A percentile compares a stretch with the other conserved stretches of the same genome.
Evolutionary conservation across 53 echinoderm and acorn worm species (phyloP).

Genomic region (Holothuria scabra): DNA sequence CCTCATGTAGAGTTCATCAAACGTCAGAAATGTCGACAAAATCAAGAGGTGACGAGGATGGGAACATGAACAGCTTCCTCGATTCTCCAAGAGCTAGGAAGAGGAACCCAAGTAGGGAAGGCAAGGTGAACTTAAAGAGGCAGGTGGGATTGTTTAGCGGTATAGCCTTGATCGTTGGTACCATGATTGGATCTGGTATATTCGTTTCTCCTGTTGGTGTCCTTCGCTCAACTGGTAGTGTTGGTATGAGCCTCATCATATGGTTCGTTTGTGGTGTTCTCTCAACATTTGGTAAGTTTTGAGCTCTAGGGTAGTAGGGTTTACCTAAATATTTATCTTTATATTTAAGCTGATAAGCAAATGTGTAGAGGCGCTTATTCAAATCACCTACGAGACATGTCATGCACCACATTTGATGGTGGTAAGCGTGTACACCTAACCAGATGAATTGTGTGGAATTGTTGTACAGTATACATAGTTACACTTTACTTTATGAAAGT

Average conservation of each 20-base stretch:
- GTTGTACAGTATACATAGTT: too few relatives aligned
- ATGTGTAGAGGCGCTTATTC: too few relatives aligned
- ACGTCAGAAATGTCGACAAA: neutral
- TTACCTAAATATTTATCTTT: too few relatives aligned
- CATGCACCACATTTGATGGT: too few relatives aligned
- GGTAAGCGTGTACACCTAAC: too few relatives aligned
- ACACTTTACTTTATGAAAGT: too few relatives aligned
- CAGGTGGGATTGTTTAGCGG: conserved; percentile 70
- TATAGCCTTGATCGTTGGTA: conserved; percentile 83
- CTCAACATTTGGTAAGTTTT: conserved; percentile 58
- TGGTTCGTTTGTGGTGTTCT: conserved; percentile 66
- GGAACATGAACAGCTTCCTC: neutral
- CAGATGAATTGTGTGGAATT: too few relatives aligned
- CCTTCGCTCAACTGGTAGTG: conserved; percentile 54
- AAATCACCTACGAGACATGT: too few relatives aligned
- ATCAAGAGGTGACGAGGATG: conserved; percentile 1
- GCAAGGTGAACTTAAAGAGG: conserved; percentile 63
- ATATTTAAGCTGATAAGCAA: too few relatives aligned
- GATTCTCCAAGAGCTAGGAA: neutral
- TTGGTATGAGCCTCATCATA: conserved; percentile 68
- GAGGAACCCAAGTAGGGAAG: neutral
- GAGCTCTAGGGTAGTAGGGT: neutral
- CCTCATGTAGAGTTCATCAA: too few relatives aligned
- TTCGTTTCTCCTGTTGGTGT: conserved; percentile 83
- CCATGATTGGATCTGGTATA: conserved; percentile 88